Evolutionary conservation across 2,888 invertebrate genomes (phyloP).

Genomic region (Stenoptilia bipunctidactyla): DNA sequence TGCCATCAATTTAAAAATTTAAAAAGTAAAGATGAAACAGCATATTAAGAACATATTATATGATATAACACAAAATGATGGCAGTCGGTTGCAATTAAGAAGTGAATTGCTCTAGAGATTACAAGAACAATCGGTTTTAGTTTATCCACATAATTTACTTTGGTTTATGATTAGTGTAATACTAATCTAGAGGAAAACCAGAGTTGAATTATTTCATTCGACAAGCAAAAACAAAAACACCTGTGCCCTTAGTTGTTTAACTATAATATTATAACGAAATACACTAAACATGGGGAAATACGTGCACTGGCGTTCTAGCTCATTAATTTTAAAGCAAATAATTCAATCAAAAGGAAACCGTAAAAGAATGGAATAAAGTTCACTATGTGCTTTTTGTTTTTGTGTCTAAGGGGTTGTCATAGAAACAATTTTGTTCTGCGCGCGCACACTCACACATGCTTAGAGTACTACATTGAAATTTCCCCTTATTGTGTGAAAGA

Average conservation of each 20-base stretch:
- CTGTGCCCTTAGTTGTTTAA: constrained; percentile 22
- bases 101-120: no score
- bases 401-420: constrained; percentile 58
- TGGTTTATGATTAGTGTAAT: no score
- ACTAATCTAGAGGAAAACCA: no score
- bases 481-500: constrained; percentile 40
- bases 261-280: constrained; percentile 45
- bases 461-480: constrained; percentile 21
- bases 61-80: no score
- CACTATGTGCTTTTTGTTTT: not conserved
- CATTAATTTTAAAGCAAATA: constrained; percentile 54
- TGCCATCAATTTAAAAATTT: no score
- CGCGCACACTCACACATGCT: constrained; percentile 51
- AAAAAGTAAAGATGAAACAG: no score
- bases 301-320: constrained; percentile 59
- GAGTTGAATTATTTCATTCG: no score
- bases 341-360: constrained; percentile 17
- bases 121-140: no score
- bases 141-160: no score
- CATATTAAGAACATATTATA: no score
- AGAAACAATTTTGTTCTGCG: constrained; percentile 64
- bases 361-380: constrained; percentile 3
- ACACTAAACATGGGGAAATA: constrained; percentile 55
- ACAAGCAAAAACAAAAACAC: not conserved
- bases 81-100: no score